These are phyloP conservation scores for Dinomys branickii DNA, from an alignment of 2,113 vertebrate species.

Conservation along the genomic window DNA sequence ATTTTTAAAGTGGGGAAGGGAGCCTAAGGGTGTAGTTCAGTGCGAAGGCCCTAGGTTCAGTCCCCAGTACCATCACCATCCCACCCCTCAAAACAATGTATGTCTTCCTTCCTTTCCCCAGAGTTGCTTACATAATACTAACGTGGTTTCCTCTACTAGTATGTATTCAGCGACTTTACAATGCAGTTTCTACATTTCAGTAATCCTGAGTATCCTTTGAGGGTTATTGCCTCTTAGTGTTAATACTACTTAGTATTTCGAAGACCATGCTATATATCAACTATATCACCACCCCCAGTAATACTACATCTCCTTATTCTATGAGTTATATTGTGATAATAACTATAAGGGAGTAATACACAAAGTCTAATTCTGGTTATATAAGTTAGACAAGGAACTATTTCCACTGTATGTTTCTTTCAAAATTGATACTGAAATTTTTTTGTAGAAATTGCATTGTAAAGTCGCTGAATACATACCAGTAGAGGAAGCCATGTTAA, in stretches of 20 bases:
- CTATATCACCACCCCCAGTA: background rate
- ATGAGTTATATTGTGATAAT: background rate
- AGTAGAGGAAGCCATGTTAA: background rate
- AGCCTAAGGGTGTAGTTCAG: background rate
- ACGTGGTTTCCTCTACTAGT: background rate
- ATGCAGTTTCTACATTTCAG: constrained; percentile 60
- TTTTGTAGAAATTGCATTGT: constrained; percentile 52
- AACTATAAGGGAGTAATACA: background rate
- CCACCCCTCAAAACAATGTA: background rate
- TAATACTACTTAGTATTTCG: constrained; percentile 12
- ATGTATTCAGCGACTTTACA: constrained; percentile 46
- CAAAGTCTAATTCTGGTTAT: background rate
- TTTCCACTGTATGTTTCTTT: constrained; percentile 64
- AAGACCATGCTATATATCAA: background rate
- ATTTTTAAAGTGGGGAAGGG: background rate
- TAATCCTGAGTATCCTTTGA: background rate
- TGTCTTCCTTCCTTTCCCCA: background rate
- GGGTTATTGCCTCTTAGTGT: background rate
- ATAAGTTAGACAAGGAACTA: constrained; percentile 47
- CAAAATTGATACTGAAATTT: constrained; percentile 72
- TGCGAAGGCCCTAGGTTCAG: background rate
- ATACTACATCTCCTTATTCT: background rate
- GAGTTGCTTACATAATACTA: constrained; percentile 28
- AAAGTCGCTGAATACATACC: constrained; percentile 36
- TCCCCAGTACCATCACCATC: background rate